Evolutionary conservation across 2,888 invertebrate genomes (phyloP).

Genomic region (Dioctria rufipes): DNA sequence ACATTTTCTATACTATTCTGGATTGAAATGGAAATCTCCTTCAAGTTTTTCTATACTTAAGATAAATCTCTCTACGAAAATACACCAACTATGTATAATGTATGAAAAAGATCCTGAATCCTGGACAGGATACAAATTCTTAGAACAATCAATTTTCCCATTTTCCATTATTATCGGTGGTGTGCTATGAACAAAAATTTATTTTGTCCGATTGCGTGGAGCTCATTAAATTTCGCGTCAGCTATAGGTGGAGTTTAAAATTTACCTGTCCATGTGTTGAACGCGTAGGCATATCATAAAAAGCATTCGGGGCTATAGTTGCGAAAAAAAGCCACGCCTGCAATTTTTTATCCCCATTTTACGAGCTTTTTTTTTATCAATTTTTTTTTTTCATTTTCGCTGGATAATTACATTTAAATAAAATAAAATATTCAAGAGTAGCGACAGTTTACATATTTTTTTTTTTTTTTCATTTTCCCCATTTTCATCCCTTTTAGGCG

Average conservation of each 20-base stretch:
- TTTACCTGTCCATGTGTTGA: constrained; percentile 55
- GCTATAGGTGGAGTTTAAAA: constrained; percentile 59
- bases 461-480: constrained; percentile 45
- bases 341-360: constrained; percentile 49
- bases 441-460: constrained; percentile 54
- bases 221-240: constrained; percentile 58
- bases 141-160: not conserved
- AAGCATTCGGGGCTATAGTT: constrained; percentile 43
- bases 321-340: constrained; percentile 58
- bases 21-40: no score
- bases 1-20: no score
- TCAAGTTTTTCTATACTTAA: no score
- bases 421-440: constrained; percentile 69
- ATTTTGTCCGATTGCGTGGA: constrained; percentile 51
- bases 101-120: no score
- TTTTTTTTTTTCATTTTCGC: constrained; percentile 65
- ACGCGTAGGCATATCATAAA: constrained; percentile 45
- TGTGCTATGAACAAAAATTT: constrained; percentile 38
- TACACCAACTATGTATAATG: no score
- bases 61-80: no score
- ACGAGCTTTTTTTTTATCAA: constrained; percentile 20
- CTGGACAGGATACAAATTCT: no score
- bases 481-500: constrained; percentile 50
- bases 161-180: constrained; percentile 10
- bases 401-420: constrained; percentile 72